Conservation (phyloP, 2,888 invertebrate genomes). For the Vannuccia rotundouncinata region DNA sequence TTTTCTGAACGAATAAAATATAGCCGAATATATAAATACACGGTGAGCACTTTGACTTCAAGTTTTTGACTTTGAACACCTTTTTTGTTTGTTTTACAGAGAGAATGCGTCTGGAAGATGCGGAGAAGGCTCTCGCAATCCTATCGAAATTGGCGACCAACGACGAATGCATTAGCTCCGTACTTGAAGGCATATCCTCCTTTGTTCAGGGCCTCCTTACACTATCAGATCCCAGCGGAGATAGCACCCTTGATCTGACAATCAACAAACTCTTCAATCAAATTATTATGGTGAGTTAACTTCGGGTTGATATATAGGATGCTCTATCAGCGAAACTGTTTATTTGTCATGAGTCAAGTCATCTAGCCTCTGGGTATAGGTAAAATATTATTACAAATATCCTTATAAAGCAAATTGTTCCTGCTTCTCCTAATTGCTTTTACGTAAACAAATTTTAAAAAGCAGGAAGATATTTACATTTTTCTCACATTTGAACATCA, state of each 20-base stretch:
- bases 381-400: too few relatives aligned
- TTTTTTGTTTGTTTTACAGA: neutral
- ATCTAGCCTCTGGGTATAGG: too few relatives aligned
- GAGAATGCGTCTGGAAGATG: slow-evolving; percentile 17
- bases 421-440: too few relatives aligned
- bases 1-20: too few relatives aligned
- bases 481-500: too few relatives aligned
- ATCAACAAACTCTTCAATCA: slow-evolving; percentile 25
- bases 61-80: too few relatives aligned
- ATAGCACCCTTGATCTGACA: neutral
- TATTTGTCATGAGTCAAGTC: neutral
- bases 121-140: neutral
- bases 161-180: neutral
- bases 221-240: neutral
- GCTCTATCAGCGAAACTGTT: neutral
- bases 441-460: too few relatives aligned
- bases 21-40: too few relatives aligned
- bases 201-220: neutral
- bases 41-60: too few relatives aligned
- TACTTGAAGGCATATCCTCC: slow-evolving; percentile 17
- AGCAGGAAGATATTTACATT: too few relatives aligned
- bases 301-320: neutral
- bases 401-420: too few relatives aligned
- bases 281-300: neutral
- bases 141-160: slow-evolving; percentile 2